Percentiles rank a stretch among this genome's conserved stretches.
Conservation (phyloP, 2,797 vertebrate species). For the Kryptolebias ocellatus region DNA sequence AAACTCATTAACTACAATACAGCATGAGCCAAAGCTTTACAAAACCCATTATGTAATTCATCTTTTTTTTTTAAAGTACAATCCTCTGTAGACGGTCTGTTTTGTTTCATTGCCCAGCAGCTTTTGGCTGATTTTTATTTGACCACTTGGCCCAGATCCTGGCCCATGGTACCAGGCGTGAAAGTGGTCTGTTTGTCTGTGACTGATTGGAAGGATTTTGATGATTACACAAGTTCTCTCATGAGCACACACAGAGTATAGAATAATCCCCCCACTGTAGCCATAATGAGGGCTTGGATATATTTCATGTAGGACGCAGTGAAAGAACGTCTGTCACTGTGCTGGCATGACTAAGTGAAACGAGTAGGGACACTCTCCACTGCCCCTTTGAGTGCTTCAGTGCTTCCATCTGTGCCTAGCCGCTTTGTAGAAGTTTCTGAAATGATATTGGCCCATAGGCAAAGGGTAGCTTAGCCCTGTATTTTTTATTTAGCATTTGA, state of each 20-base stretch:
- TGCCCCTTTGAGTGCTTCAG: slow-evolving; percentile 52
- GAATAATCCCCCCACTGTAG: slow-evolving; percentile 54
- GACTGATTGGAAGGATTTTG: slow-evolving; percentile 57
- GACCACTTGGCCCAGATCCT: slow-evolving; percentile 56
- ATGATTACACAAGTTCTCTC: slow-evolving; percentile 56
- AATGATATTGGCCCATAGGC: slow-evolving; percentile 39
- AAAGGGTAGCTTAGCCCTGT: slow-evolving; percentile 23
- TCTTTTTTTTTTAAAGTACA: slow-evolving; percentile 14
- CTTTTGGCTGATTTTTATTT: slow-evolving; percentile 56
- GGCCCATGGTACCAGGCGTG: slow-evolving; percentile 48
- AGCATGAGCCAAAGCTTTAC: slow-evolving; percentile 4
- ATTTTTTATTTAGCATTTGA: slow-evolving; percentile 36
- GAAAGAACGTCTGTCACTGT: slow-evolving; percentile 67
- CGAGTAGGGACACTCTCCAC: slow-evolving; percentile 47
- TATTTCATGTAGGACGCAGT: slow-evolving; percentile 55
- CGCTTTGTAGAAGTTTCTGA: slow-evolving; percentile 30
- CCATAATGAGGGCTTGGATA: slow-evolving; percentile 63
- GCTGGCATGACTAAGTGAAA: slow-evolving; percentile 57
- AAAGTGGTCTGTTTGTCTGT: slow-evolving; percentile 56
- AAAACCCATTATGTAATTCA: slow-evolving; percentile 27
- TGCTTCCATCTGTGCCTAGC: slow-evolving; percentile 59
- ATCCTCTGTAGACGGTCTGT: slow-evolving; percentile 39
- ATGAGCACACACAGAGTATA: slow-evolving; percentile 14
- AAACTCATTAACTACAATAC: slow-evolving; percentile 27
- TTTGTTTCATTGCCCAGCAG: slow-evolving; percentile 54